phyloP scores from a whole-genome alignment of 2,113 vertebrate genomes.

The Bubo scandiacus region DNA sequence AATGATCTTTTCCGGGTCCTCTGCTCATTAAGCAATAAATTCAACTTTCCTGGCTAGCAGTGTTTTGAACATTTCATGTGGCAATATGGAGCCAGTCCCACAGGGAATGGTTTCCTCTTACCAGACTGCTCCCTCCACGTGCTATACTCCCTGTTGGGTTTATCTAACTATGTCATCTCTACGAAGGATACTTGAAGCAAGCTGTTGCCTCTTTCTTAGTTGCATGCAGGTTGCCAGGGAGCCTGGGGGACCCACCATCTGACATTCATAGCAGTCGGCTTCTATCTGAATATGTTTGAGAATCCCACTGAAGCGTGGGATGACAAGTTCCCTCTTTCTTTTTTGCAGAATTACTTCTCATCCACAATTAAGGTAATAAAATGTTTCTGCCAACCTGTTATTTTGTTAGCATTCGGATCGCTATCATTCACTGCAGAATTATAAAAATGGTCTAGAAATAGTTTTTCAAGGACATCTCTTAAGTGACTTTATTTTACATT shows the following conservation, averaged over 20 bases:
- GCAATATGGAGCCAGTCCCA: constrained; percentile 54
- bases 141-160: constrained; percentile 40
- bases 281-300: constrained; percentile 33
- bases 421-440: neutral
- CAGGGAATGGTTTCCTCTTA: constrained; percentile 53
- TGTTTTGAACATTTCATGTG: constrained; percentile 51
- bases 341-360: constrained; percentile 17
- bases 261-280: constrained; percentile 15
- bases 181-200: constrained; percentile 55
- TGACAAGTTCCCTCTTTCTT: constrained; percentile 7
- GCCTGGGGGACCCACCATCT: constrained; percentile 54
- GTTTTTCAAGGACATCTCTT: neutral
- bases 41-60: constrained; percentile 58
- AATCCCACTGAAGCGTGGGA: constrained; percentile 33
- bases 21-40: constrained; percentile 65
- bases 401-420: neutral
- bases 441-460: neutral
- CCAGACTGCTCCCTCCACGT: constrained; percentile 62
- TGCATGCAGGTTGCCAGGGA: constrained; percentile 48
- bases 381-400: neutral
- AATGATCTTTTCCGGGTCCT: constrained; percentile 62
- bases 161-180: constrained; percentile 58
- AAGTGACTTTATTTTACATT: neutral
- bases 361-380: constrained; percentile 33
- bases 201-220: constrained; percentile 59